These are phyloP conservation scores for Drosophila glabriapex DNA, from an alignment of 2,888 invertebrate genomes.

Conservation along the genomic window DNA sequence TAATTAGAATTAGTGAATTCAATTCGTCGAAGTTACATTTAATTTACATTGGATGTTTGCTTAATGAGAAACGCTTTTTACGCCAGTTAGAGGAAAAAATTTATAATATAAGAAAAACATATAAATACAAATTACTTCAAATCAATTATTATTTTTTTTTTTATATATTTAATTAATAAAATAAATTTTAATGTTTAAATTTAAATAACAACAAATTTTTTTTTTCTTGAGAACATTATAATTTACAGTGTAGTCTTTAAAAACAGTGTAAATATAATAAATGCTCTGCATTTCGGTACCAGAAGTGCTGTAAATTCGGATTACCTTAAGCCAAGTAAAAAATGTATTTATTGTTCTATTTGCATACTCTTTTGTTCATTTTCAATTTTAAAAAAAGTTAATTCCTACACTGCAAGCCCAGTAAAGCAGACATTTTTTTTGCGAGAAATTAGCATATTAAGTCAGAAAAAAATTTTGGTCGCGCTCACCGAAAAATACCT, in stretches of 20 bases:
- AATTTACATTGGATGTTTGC: background rate
- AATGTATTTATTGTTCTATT: background rate
- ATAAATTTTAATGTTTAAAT: background rate
- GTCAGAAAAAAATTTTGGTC: background rate
- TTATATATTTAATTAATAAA: background rate
- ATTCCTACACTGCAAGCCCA: background rate
- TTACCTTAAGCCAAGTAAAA: background rate
- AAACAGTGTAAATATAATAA: background rate
- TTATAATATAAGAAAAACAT: too few relatives aligned
- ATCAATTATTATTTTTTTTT: background rate
- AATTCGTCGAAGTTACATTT: background rate
- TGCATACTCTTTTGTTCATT: background rate
- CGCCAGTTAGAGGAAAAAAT: background rate
- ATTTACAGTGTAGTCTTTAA: background rate
- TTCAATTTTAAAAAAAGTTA: background rate
- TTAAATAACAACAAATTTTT: background rate
- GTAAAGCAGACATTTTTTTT: background rate
- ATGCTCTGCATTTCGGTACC: fast-evolving
- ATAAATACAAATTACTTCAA: background rate
- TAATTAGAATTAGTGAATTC: constrained; percentile 40
- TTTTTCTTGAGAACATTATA: background rate
- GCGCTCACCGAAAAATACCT: background rate
- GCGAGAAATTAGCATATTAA: background rate
- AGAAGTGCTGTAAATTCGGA: fast-evolving
- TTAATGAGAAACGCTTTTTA: background rate